These are phyloP conservation scores for Eutolmus rufibarbis DNA, from an alignment of 2,888 invertebrate species.

Conservation along the genomic window DNA sequence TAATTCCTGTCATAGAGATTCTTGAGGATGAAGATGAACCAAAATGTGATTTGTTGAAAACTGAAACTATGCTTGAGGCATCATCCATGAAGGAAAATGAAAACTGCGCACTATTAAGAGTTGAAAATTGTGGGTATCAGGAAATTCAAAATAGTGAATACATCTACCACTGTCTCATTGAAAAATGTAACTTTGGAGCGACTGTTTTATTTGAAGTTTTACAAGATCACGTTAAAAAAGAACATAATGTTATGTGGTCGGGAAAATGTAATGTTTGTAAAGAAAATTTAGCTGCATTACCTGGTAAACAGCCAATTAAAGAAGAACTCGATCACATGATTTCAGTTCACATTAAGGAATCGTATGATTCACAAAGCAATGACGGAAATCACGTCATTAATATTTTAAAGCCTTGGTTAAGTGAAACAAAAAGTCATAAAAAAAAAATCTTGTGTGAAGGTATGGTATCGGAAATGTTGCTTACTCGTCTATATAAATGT, in stretches of 20 bases:
- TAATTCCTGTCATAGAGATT: not conserved
- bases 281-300: not conserved
- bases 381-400: not conserved
- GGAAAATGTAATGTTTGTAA: constrained; percentile 7
- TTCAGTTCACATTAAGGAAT: not conserved
- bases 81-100: no score
- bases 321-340: constrained; percentile 2
- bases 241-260: not conserved
- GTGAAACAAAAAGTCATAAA: not conserved
- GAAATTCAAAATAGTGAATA: not conserved
- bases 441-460: not conserved
- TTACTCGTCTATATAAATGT: not conserved
- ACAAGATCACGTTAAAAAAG: not conserved
- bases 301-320: not conserved
- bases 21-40: not conserved
- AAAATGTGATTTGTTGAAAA: not conserved
- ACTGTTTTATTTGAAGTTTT: not conserved
- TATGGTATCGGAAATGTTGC: not conserved
- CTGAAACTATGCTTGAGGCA: no score
- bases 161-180: not conserved
- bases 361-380: not conserved
- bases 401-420: constrained; percentile 2
- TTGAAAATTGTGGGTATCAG: not conserved
- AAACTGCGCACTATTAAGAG: not conserved
- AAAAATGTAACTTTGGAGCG: not conserved